These are phyloP conservation scores for Pipa parva DNA, from an alignment of 2,113 vertebrate genomes.

Conservation along the genomic window DNA sequence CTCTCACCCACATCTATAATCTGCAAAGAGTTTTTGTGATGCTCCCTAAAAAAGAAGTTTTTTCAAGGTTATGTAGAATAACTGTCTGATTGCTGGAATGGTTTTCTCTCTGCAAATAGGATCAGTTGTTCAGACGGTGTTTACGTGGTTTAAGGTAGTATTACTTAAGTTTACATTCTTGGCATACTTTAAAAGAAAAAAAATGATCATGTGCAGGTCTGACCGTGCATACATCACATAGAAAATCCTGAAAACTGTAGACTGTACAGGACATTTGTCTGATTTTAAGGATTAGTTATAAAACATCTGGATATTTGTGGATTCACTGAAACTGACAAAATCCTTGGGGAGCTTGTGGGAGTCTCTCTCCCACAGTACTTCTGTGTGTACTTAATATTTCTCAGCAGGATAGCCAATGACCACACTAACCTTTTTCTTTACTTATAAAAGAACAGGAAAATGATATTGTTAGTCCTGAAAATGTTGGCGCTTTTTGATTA, in stretches of 20 bases:
- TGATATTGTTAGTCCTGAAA: no score
- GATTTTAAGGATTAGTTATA: conserved; percentile 1
- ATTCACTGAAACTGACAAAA: neutral
- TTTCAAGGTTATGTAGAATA: neutral
- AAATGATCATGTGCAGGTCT: conserved; percentile 7
- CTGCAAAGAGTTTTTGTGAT: no score
- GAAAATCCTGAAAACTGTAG: neutral
- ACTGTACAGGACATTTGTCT: neutral
- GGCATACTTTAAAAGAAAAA: conserved; percentile 10
- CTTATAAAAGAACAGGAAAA: no score
- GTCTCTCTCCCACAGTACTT: neutral
- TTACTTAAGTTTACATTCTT: conserved; percentile 21
- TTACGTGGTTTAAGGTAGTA: conserved; percentile 13
- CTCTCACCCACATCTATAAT: no score
- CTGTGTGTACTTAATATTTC: neutral
- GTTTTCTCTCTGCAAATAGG: conserved; percentile 9
- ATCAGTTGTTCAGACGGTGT: conserved; percentile 4
- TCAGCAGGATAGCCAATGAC: neutral
- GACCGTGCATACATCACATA: conserved; percentile 4
- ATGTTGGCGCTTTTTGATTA: no score
- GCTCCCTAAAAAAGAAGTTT: neutral
- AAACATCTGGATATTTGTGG: conserved; percentile 15
- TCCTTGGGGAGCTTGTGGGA: neutral
- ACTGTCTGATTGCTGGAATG: neutral
- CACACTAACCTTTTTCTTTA: no score